Evolutionary conservation across 2,797 vertebrate species (phyloP), one percentile per base, ranked within the genome.

Genomic region (Champsocephalus gunnari): DNA sequence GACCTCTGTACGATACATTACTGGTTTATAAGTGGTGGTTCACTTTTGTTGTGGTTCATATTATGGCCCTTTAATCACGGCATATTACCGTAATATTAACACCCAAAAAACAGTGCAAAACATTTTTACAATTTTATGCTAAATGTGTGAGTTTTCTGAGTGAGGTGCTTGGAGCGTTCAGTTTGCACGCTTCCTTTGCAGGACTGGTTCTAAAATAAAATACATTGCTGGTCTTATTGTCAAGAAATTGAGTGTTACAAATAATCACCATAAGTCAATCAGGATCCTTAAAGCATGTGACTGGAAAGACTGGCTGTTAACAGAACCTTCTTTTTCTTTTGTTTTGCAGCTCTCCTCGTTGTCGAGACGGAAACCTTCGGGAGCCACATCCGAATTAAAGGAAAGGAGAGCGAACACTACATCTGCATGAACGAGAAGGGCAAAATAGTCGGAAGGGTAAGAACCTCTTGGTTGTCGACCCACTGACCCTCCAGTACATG

Each of bases 371-470:
- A 96, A 82, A 95, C 95, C 1, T 96, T 96, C 24, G 96, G 96
- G 53, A 96, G 96, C 85, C 95, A 94, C 68, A 92, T 96, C 57
- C 93, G 96, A 77, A 96, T 96, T 87, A 95, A 95, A 87, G 96
- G 96, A 64, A 95, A 95, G 72, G 95, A 96, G 84, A 96, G 95
- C n/a, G 93, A 94, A 9, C 93, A 96, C 81, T 96, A 96, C 90
- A 95, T 96, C 69, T 96, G 96, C 91, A 96, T 96, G 96, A 95
- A 93, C 70, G 93, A 95, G 62, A 95, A 95, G 38, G 95, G 95
- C 72, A 96, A 96, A 90, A 94, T 96, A 78, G 91, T 95, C 0
- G 96, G 95, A 89, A 91, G 95, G 94, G 96, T 96, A 87, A 89
- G 93, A 84, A n/a, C 12, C 6, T 51, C 47, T 55, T 28, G 1